Base-by-base conservation (phyloP, 2,888 invertebrate genomes). In the Psylliodes chrysocephalus region DNA sequence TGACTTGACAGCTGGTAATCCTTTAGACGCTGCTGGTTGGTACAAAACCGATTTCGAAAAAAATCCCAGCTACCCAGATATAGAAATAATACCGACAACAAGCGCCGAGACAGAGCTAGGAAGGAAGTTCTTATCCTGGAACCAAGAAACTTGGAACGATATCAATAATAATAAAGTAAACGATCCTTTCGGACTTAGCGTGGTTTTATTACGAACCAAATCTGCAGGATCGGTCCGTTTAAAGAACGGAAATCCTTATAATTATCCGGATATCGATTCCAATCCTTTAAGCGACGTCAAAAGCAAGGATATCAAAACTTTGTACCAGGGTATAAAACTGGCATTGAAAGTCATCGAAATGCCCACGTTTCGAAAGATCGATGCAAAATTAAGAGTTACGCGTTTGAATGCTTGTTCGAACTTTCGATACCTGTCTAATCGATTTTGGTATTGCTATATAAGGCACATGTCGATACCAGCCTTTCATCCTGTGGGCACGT, bases 401-500 rank as follows among this genome's bases (percentile, higher is more conserved):
- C 51, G 51, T 10, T n/a, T 60, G 1, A 46, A 47, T 7, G 62
- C 64, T 44, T 67, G 67, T 49, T n/a, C 14, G 28, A 28, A 28
- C 7, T 28, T 52, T 30, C 18, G 38, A 18, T 64, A 15, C 25
- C n/a, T 54, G 2, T 60, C 64, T 1, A 68, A 66, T 42, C 19
- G 65, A 10, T 68, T 56, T 28, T 68, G 68, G 68, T 51, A 63
- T 14, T 68, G 68, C 40, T 44, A 30, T 2, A 42, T 68, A 17
- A 49, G 55, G 28, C 59, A 67, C 12, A 25, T 59, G n/a, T 19
- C 64, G 6, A 22, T 33, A 12, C 40, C 57, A 1, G 54, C 52
- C 8, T 89, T 89, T 73, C 90, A 90, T 78, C 88, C 89, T 71
- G 85, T 88, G 67, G 88, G 87, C 1, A 89, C 90, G 0, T 88